phyloP scores from a whole-genome alignment of 2,888 invertebrate species.

The Tiphia femorata region DNA sequence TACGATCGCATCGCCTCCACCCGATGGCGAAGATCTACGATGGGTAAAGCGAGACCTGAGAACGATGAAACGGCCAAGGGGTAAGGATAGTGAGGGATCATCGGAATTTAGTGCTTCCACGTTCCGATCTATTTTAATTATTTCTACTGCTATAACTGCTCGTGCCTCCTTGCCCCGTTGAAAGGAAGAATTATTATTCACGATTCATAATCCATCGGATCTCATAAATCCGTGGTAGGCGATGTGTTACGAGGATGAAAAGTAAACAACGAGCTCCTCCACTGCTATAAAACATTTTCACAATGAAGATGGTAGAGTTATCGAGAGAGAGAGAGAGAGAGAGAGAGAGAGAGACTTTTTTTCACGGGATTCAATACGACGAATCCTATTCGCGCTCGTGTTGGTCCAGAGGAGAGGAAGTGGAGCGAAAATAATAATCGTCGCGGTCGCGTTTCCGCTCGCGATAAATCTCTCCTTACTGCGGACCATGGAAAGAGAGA shows the following conservation, averaged over 20 bases:
- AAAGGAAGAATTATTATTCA: neutral
- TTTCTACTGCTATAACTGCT: neutral
- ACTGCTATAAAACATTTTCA: too few species aligned
- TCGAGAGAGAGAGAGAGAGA: too few species aligned
- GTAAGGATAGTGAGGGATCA: neutral
- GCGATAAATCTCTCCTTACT: too few species aligned
- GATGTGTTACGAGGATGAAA: neutral
- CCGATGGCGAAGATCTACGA: neutral
- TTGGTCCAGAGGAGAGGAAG: too few species aligned
- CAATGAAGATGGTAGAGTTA: neutral
- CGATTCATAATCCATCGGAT: neutral
- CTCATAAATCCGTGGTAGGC: neutral
- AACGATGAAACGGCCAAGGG: neutral
- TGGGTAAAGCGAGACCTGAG: neutral
- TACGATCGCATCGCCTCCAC: constrained; percentile 28
- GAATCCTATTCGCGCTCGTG: too few species aligned
- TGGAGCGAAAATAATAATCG: too few species aligned
- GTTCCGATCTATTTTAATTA: constrained; percentile 46
- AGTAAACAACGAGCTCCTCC: neutral
- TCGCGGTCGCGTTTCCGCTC: too few species aligned
- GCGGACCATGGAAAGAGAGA: too few species aligned
- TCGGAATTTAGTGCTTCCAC: constrained; percentile 42
- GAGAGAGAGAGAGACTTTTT: too few species aligned
- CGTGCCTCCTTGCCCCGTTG: neutral
- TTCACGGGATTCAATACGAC: too few species aligned